A percentile compares a stretch with the other conserved stretches of the same genome.
phyloP scores from a whole-genome alignment of 2,888 invertebrate species.

The Lottia gigantea region DNA sequence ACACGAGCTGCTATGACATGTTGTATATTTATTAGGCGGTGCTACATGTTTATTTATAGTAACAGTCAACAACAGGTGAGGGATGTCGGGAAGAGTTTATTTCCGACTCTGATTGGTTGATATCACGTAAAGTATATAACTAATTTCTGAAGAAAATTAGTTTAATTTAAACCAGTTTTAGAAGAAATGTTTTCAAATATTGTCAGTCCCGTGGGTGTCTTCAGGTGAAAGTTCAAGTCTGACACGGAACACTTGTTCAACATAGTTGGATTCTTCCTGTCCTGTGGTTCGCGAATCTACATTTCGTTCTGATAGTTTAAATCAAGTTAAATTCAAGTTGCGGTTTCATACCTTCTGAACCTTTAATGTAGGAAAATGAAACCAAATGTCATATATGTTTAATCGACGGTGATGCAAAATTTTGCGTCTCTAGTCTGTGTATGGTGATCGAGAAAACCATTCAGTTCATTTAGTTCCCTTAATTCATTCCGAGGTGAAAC shows the following conservation, averaged over 20 bases:
- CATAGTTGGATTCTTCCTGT: no score
- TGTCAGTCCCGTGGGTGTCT: not conserved
- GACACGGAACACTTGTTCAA: conserved; percentile 9
- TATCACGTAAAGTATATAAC: not conserved
- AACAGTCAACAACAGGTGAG: conserved; percentile 5
- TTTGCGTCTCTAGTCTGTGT: no score
- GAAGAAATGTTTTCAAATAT: not conserved
- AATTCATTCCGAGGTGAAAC: no score
- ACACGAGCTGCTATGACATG: not conserved
- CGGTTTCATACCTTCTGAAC: no score
- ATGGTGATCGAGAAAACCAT: no score
- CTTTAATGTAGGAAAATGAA: no score
- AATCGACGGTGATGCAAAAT: no score
- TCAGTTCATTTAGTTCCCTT: no score
- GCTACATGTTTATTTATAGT: conserved; percentile 4
- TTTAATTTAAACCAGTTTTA: not conserved
- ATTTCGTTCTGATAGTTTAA: no score
- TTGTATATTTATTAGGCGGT: conserved; percentile 2
- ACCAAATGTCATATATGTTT: no score
- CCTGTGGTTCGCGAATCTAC: no score
- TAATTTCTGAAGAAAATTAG: conserved; percentile 1
- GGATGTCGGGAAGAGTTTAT: conserved; percentile 2
- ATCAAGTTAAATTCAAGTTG: no score
- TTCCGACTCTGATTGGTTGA: not conserved
- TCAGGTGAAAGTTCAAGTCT: not conserved